Base-by-base conservation (phyloP, 2,797 vertebrate genomes). In the Agapornis canus region DNA sequence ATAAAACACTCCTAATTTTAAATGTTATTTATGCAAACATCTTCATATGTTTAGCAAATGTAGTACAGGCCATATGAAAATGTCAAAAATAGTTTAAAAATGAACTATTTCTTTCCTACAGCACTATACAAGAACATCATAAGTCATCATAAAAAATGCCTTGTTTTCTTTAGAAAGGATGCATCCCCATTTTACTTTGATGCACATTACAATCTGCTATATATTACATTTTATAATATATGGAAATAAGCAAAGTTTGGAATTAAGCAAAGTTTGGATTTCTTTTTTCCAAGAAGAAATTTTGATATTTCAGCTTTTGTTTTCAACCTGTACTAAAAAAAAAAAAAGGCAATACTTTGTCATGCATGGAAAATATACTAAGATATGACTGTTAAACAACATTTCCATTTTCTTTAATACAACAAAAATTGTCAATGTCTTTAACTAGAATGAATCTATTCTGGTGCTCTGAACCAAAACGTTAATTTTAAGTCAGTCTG, bases 11-110 rank as follows among this genome's bases (percentile, higher is more conserved):
- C 69, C 31, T 80, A 82, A 92, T 96, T 96, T 94, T 51, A 84
- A 89, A 89, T 82, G 77, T 88, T 94, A 91, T 90, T 97, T 94
- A 84, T 86, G 37, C 52, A 43, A 94, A 82, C 49, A 19, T 89
- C 85, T 89, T 97, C 91, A 96, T 94, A 86, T 95, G 94, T 90
- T 96, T 70, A 92, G 77, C 89, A 91, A 95, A 95, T 96, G 94
- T 92, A 92, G 57, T 88, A 40, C 88, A 94, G 70, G 52, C 42
- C 72, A 57, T 63, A 92, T 31, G 52, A 95, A 96, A 95, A 96
- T 51, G 86, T 60, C 85, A 96, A 20, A 71, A 92, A 72, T 42
- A 71, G 70, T 94, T 96, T 94, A 92, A 94, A 96, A 95, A 94
- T 73, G 87, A 94, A 88, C 68, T 56, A 35, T 52, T 87, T 94